Evolutionary conservation across 2,113 vertebrate species (phyloP), one percentile per base, ranked within the genome.

Genomic region (Leucopsar rothschildi): DNA sequence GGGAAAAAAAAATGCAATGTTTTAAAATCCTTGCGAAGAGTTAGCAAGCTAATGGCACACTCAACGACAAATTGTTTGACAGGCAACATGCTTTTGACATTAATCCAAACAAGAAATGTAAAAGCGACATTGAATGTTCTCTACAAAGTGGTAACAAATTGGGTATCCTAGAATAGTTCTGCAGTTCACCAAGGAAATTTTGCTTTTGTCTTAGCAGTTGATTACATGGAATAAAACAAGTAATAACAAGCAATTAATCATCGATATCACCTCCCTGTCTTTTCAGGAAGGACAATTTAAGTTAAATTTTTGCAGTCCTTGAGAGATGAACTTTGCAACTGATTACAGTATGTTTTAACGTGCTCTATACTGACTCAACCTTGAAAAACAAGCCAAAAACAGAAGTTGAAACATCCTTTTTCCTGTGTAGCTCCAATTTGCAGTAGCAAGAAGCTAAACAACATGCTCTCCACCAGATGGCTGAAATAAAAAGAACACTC

Each of bases 401-500:
- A 96, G 87, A 94, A 97, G 94, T 81, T 84, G 92, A 97, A 96
- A 96, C 90, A 97, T 96, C 94, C 95, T 94, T 91, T 92, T 96
- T 92, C 94, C 95, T 94, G 88, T 92, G 91, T 86, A 95, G 95
- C 90, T 97, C 92, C 88, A 94, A 96, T 96, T 27, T 95, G 93
- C 95, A 96, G 87, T 60, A 94, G 92, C 95, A 97, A 97, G 91
- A 90, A 96, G 87, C 96, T 97, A 97, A 97, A 97, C 96, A 97
- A 95, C 96, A 97, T 94, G 97, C 95, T 96, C 95, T 94, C 94
- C 88, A 96, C 93, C 97, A 97, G 97, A 97, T 97, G 97, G 97
- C 82, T 95, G 96, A 96, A 97, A 97, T 96, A 97, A 97, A 97
- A 97, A 97, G 97, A 96, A 97, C 96, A 97, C 94, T 96, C 94